These are phyloP conservation scores for human (Homo sapiens) DNA, from an alignment of 2,113 vertebrate genomes.

Conservation along the genomic window DNA sequence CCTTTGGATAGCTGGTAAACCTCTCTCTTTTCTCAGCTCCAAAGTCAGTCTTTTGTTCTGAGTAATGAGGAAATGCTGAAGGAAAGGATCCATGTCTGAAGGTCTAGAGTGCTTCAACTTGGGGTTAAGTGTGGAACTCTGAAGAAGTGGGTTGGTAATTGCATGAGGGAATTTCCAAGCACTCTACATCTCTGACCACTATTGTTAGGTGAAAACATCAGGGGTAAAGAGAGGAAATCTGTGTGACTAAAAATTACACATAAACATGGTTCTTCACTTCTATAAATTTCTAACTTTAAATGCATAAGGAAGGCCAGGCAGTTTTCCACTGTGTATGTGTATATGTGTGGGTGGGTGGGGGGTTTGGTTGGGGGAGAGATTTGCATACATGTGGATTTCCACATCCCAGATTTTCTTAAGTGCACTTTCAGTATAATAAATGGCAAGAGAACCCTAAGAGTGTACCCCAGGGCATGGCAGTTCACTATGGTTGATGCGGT, in stretches of 20 bases:
- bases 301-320: neutral
- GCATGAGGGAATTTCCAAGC: neutral
- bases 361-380: fast-evolving
- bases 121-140: neutral
- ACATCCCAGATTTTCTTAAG: neutral
- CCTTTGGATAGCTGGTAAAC: neutral
- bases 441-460: neutral
- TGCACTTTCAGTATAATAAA: neutral
- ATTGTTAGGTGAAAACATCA: neutral
- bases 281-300: neutral
- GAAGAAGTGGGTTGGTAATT: neutral
- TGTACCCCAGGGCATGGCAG: neutral
- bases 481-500: neutral
- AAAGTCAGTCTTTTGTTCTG: neutral
- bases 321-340: neutral
- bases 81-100: neutral
- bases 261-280: neutral
- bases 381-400: neutral
- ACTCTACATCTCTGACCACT: neutral
- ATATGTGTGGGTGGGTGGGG: neutral
- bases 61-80: neutral
- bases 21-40: neutral
- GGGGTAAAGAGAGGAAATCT: neutral
- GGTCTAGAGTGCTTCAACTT: neutral
- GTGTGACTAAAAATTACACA: neutral